These are phyloP conservation scores for Lophius americanus DNA, from an alignment of 2,797 vertebrate genomes.

Conservation along the genomic window DNA sequence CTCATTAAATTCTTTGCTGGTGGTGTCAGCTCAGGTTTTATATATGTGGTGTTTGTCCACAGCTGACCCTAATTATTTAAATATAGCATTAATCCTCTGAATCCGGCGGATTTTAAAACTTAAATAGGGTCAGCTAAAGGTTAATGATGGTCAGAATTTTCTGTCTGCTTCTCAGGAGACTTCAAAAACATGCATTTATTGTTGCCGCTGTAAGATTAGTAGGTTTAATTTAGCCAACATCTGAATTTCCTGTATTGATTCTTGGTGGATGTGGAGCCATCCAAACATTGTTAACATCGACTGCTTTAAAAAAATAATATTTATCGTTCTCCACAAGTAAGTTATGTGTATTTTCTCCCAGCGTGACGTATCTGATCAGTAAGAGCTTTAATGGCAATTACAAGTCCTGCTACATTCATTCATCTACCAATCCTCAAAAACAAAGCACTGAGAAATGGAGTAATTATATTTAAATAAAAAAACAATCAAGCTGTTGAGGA, in stretches of 20 bases:
- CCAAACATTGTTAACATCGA: not conserved
- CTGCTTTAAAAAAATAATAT: not conserved
- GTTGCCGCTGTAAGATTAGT: constrained; percentile 59
- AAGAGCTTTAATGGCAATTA: constrained; percentile 70
- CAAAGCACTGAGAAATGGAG: constrained; percentile 51
- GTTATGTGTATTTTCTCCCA: constrained; percentile 60
- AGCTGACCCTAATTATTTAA: constrained; percentile 82
- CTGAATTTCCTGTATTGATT: constrained; percentile 12
- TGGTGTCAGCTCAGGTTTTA: constrained; percentile 57
- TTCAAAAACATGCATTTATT: constrained; percentile 47
- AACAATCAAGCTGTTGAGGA: constrained; percentile 25
- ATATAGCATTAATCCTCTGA: constrained; percentile 79
- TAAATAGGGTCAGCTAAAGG: constrained; percentile 76
- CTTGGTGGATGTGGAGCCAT: constrained; percentile 1
- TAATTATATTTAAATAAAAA: constrained; percentile 52
- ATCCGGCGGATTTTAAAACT: constrained; percentile 70
- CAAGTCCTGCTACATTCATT: constrained; percentile 68
- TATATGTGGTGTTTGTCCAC: constrained; percentile 65
- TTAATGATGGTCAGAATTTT: constrained; percentile 80
- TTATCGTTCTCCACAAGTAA: too few relatives aligned
- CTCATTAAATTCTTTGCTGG: constrained; percentile 61
- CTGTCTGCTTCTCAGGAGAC: constrained; percentile 55
- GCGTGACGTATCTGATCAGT: constrained; percentile 61
- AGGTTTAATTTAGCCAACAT: constrained; percentile 21
- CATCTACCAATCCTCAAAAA: constrained; percentile 37